Conservation (phyloP, 1,140 invertebrate species). For the Microplitis mediator region DNA sequence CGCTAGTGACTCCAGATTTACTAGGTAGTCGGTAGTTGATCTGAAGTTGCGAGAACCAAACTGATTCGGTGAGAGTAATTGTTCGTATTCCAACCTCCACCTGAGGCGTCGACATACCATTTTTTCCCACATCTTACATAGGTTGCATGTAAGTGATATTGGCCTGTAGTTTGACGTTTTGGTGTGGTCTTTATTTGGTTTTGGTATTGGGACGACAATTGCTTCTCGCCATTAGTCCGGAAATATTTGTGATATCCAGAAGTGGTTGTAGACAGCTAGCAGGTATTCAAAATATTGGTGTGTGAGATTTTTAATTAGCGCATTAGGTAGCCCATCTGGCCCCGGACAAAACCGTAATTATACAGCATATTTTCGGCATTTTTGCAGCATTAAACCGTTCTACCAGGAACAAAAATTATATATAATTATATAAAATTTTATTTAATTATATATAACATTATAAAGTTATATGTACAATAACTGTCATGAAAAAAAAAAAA, state of each 20-base stretch:
- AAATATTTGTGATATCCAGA: not conserved
- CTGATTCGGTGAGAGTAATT: slow-evolving; percentile 27
- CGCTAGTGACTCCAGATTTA: slow-evolving; percentile 30
- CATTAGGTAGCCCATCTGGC: not conserved
- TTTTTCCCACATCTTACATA: not conserved
- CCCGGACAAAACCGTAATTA: no score
- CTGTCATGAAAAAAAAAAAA: no score
- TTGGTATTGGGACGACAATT: not conserved
- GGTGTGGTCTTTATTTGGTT: not conserved
- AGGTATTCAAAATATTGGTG: not conserved
- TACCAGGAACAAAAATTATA: no score
- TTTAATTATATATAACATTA: no score
- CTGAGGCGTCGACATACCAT: slow-evolving; percentile 23
- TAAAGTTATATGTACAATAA: no score
- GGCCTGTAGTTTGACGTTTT: not conserved
- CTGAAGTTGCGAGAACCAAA: slow-evolving; percentile 31
- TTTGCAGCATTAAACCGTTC: no score
- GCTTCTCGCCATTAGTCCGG: not conserved
- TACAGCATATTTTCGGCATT: no score
- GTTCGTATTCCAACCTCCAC: slow-evolving; percentile 23
- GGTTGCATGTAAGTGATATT: not conserved
- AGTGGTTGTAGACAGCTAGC: not conserved
- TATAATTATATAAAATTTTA: no score
- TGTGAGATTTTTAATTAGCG: not conserved
- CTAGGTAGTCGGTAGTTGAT: slow-evolving; percentile 33